Conservation (phyloP, 2,113 vertebrate genomes). For the Labeo catla region DNA sequence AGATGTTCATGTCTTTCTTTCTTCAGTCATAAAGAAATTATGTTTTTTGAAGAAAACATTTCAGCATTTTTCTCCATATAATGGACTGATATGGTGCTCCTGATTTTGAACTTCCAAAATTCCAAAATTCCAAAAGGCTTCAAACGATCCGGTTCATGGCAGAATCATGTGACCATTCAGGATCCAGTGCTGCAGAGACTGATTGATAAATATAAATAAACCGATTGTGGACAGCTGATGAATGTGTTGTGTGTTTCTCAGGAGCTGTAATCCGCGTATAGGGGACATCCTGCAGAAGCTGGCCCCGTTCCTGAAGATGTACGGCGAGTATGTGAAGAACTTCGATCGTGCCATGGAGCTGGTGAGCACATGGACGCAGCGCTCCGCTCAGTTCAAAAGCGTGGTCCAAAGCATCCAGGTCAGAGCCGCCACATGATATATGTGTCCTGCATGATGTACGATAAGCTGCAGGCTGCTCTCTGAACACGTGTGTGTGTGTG, state of each 20-base stretch:
- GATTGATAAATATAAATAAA: neutral
- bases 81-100: too few relatives aligned
- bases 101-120: too few relatives aligned
- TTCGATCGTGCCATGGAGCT: conserved; percentile 93
- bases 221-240: too few relatives aligned
- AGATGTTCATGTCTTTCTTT: too few relatives aligned
- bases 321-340: conserved; percentile 97
- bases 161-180: neutral
- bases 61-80: too few relatives aligned
- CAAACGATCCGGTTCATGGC: too few relatives aligned
- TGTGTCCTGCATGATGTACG: too few relatives aligned
- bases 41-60: too few relatives aligned
- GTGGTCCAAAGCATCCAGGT: conserved; percentile 92
- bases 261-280: conserved; percentile 88
- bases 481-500: neutral
- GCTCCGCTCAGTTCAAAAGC: conserved; percentile 87
- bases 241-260: conserved; percentile 53
- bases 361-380: conserved; percentile 90
- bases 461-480: too few relatives aligned
- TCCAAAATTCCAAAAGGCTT: too few relatives aligned
- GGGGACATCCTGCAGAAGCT: conserved; percentile 98
- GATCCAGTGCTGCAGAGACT: neutral
- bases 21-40: too few relatives aligned
- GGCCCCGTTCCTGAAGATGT: conserved; percentile 98
- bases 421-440: neutral